A percentile compares a stretch with the other conserved stretches of the same genome.
These are phyloP conservation scores for Drosophila mayri DNA, from an alignment of 1,140 invertebrate genomes.

Conservation along the genomic window DNA sequence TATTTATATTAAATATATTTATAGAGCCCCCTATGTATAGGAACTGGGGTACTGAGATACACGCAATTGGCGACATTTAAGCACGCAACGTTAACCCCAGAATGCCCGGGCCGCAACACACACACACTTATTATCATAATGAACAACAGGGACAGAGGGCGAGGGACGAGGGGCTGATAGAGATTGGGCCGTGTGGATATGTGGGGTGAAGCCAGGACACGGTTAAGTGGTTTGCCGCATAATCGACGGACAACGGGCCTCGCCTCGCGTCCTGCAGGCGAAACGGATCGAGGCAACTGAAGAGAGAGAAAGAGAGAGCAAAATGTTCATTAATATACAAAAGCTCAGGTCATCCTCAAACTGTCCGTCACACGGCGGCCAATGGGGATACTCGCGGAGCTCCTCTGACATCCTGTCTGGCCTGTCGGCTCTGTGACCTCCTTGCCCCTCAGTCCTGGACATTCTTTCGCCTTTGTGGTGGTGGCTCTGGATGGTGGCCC, in stretches of 20 bases:
- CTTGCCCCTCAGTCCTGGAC: constrained; percentile 17
- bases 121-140: constrained; percentile 76
- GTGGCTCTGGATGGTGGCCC: constrained; percentile 10
- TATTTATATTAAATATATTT: constrained; percentile 19
- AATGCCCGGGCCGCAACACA: constrained; percentile 25
- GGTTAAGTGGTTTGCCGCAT: constrained; percentile 72
- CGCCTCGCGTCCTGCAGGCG: constrained; percentile 18
- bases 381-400: constrained; percentile 36
- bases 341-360: constrained; percentile 59
- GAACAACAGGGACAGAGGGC: constrained; percentile 36
- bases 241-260: constrained; percentile 52
- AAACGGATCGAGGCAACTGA: constrained; percentile 26
- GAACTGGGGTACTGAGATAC: constrained; percentile 50
- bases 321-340: constrained; percentile 73
- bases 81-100: constrained; percentile 76
- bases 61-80: constrained; percentile 78
- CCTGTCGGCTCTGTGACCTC: constrained; percentile 10
- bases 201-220: constrained; percentile 41
- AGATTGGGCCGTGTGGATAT: constrained; percentile 2
- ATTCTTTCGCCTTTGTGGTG: constrained; percentile 11
- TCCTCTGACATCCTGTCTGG: constrained; percentile 29
- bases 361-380: constrained; percentile 50
- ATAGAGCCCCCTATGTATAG: constrained; percentile 13
- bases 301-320: neutral
- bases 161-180: neutral